These are phyloP conservation scores for Orthosia gracilis DNA, from an alignment of 2,888 invertebrate genomes.

Conservation along the genomic window DNA sequence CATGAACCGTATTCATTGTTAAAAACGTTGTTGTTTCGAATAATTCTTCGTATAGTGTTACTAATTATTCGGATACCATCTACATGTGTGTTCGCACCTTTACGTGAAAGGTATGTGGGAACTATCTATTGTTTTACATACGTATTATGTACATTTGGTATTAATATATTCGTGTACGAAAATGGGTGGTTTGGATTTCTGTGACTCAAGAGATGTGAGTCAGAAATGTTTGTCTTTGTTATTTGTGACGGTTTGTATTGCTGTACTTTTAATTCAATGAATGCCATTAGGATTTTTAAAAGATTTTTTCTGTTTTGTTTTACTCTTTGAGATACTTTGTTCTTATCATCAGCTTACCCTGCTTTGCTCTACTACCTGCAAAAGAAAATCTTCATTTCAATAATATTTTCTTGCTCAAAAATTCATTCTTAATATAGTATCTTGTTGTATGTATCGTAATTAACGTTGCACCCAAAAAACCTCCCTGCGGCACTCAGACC, in stretches of 20 bases:
- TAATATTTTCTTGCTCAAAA: neutral
- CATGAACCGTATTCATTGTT: slow-evolving; percentile 58
- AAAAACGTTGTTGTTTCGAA: slow-evolving; percentile 50
- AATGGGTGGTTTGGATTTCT: slow-evolving; percentile 33
- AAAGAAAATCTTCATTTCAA: neutral
- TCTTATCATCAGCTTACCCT: neutral
- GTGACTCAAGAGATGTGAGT: slow-evolving; percentile 30
- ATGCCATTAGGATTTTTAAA: neutral
- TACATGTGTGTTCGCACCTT: slow-evolving; percentile 67
- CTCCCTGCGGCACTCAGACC: slow-evolving; percentile 14
- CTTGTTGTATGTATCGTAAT: neutral
- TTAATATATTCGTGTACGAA: slow-evolving; percentile 54
- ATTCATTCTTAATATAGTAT: neutral
- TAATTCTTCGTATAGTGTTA: slow-evolving; percentile 56
- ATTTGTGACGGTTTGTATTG: slow-evolving; percentile 2
- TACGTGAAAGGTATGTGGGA: slow-evolving; percentile 62
- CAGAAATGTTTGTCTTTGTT: slow-evolving; percentile 5
- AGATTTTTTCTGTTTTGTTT: neutral
- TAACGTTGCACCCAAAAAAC: neutral
- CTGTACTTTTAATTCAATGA: neutral
- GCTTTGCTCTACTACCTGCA: neutral
- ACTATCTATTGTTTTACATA: slow-evolving; percentile 57
- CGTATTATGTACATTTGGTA: slow-evolving; percentile 52
- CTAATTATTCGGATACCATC: slow-evolving; percentile 63
- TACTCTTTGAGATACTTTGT: neutral